These are phyloP conservation scores for Ditula angustiorana DNA, from an alignment of 2,888 invertebrate species.

Conservation along the genomic window DNA sequence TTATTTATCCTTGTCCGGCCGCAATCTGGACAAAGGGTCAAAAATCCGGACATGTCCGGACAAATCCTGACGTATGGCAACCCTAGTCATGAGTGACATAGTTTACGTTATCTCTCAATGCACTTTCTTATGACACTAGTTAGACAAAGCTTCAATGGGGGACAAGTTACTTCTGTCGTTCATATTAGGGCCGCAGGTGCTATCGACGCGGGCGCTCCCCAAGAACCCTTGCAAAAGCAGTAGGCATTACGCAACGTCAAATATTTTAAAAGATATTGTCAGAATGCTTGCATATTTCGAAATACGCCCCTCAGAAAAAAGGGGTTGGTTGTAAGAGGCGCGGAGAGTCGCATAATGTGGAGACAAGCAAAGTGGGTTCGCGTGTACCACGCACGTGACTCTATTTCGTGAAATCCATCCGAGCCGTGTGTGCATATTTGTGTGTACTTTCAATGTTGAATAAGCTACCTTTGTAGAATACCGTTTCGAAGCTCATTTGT, in stretches of 20 bases:
- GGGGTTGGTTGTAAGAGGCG: slow-evolving; percentile 32
- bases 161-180: too few species aligned
- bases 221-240: background rate
- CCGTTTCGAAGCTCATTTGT: too few species aligned
- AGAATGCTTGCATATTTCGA: slow-evolving; percentile 7
- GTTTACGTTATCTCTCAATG: too few species aligned
- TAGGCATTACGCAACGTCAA: background rate
- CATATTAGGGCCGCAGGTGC: background rate
- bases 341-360: slow-evolving; percentile 72
- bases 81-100: background rate
- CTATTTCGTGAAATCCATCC: slow-evolving; percentile 59
- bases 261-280: slow-evolving; percentile 8
- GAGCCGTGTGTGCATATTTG: slow-evolving; percentile 32
- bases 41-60: too few species aligned
- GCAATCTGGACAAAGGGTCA: too few species aligned
- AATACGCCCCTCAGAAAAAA: slow-evolving; percentile 1
- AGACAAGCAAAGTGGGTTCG: slow-evolving; percentile 73
- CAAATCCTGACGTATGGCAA: background rate
- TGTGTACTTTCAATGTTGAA: slow-evolving; percentile 26
- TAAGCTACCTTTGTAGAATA: too few species aligned
- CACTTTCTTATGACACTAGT: too few species aligned
- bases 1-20: too few species aligned
- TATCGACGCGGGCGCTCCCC: background rate
- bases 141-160: too few species aligned
- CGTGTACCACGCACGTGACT: slow-evolving; percentile 72